Evolutionary conservation across 2,113 vertebrate species (phyloP).

Genomic region (Paralichthys olivaceus): DNA sequence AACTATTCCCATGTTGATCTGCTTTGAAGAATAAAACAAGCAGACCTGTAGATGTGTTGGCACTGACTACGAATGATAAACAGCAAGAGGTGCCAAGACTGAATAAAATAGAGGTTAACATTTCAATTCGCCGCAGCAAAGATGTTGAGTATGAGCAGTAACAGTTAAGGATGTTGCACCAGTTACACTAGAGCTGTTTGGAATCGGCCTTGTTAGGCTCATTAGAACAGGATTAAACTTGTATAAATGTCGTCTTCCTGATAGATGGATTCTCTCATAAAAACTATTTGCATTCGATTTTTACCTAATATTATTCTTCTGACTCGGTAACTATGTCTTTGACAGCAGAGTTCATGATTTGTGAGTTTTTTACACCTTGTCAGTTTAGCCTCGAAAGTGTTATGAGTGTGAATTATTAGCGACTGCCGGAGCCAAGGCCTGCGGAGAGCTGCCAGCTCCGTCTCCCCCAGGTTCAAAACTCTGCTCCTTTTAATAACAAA

Average conservation of each 20-base stretch:
- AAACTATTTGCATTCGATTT: constrained; percentile 28
- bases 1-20: constrained; percentile 12
- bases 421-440: constrained; percentile 54
- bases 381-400: constrained; percentile 47
- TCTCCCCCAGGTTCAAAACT: constrained; percentile 61
- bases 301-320: constrained; percentile 32
- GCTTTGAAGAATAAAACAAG: constrained; percentile 43
- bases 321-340: constrained; percentile 38
- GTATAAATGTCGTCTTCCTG: constrained; percentile 11
- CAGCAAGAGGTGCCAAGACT: neutral
- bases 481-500: constrained; percentile 58
- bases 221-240: constrained; percentile 24
- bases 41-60: constrained; percentile 12
- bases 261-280: constrained; percentile 22
- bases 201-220: neutral
- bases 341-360: constrained; percentile 45
- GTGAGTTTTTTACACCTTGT: constrained; percentile 42
- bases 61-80: neutral
- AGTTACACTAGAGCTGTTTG: neutral
- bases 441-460: constrained; percentile 48
- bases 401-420: constrained; percentile 62
- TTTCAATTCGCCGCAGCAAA: neutral
- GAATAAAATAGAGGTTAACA: neutral
- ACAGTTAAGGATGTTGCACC: neutral
- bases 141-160: neutral